phyloP scores from a whole-genome alignment of 2,113 vertebrate genomes.

The Mungos mungo region DNA sequence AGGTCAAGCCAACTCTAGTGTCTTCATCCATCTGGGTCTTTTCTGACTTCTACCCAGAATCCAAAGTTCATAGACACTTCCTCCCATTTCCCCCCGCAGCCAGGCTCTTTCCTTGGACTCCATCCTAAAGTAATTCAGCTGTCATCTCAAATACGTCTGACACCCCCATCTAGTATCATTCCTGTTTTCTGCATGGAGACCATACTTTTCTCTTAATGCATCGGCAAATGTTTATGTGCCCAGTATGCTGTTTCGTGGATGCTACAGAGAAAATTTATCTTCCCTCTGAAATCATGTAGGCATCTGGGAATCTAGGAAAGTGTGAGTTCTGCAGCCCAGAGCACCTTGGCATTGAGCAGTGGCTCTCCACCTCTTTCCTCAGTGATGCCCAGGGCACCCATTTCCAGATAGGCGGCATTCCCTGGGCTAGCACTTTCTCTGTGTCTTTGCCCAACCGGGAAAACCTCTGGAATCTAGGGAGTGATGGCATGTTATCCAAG shows the following conservation, averaged over 20 bases:
- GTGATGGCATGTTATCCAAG: background rate
- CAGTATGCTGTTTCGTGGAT: background rate
- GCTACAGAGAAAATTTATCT: background rate
- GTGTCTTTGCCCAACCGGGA: background rate
- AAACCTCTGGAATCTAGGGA: background rate
- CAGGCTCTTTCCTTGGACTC: background rate
- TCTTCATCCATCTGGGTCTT: background rate
- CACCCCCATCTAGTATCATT: background rate
- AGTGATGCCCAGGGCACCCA: background rate
- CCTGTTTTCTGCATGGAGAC: background rate
- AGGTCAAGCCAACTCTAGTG: background rate
- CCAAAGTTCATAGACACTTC: background rate
- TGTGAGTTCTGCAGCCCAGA: rapidly evolving
- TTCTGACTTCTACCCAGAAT: background rate
- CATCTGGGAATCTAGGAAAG: rapidly evolving
- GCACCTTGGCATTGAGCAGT: rapidly evolving
- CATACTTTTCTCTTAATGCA: too few species aligned
- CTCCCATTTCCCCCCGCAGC: background rate
- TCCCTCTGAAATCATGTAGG: background rate
- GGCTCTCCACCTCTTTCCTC: background rate
- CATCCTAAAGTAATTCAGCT: background rate
- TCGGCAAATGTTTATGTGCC: background rate
- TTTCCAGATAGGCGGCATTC: background rate
- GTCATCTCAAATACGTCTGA: background rate
- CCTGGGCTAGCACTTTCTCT: background rate